Evolutionary conservation across 2,797 vertebrate species (phyloP).

Genomic region (Masticophis lateralis): DNA sequence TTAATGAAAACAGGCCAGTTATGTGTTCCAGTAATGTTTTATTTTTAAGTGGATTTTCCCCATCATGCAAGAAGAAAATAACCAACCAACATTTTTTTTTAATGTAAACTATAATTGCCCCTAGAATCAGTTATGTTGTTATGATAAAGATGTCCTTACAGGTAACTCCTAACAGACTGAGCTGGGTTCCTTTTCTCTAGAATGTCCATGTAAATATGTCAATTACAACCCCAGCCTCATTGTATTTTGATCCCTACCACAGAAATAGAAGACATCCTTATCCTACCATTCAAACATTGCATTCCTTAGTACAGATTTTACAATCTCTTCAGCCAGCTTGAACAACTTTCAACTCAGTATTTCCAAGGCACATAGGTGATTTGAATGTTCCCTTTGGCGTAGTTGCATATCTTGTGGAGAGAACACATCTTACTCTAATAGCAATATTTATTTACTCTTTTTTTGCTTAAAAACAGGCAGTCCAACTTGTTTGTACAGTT

Average conservation of each 20-base stretch:
- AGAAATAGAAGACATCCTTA: background rate
- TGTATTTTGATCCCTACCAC: background rate
- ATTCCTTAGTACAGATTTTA: background rate
- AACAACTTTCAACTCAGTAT: rapidly evolving
- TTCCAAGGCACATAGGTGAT: conserved; percentile 16
- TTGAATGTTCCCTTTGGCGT: background rate
- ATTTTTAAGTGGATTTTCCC: background rate
- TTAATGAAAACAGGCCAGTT: conserved; percentile 8
- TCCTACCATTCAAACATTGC: background rate
- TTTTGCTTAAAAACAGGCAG: conserved; percentile 1
- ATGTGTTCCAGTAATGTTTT: conserved; percentile 11
- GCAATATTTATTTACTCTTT: background rate
- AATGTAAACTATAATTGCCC: background rate
- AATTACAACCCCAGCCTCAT: background rate
- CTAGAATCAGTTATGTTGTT: background rate
- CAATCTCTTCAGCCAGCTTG: background rate
- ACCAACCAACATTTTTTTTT: background rate
- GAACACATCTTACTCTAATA: background rate
- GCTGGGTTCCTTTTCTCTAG: background rate
- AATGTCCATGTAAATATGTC: background rate
- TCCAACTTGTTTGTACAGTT: background rate
- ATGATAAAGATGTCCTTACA: background rate
- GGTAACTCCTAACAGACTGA: background rate
- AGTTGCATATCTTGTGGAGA: background rate
- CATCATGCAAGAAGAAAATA: background rate